These are phyloP conservation scores for Andrena bicolor DNA, from an alignment of 2,888 invertebrate genomes.

Conservation along the genomic window DNA sequence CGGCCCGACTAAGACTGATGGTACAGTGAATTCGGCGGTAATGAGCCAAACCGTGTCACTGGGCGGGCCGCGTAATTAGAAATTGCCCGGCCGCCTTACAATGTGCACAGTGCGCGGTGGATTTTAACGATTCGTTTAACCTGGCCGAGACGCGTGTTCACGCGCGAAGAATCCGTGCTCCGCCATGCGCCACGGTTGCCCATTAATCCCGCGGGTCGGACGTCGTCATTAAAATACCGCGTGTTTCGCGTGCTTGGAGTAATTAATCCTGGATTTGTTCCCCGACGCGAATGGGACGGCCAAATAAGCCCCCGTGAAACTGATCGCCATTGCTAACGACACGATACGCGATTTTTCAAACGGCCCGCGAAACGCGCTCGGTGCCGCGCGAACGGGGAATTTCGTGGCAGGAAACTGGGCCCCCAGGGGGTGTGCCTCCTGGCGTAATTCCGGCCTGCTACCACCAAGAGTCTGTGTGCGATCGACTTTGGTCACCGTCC, in stretches of 20 bases:
- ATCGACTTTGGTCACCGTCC: no score
- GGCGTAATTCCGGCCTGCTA: neutral
- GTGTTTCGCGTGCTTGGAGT: conserved; percentile 28
- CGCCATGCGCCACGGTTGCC: conserved; percentile 19
- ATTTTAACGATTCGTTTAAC: conserved; percentile 58
- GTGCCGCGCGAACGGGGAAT: neutral
- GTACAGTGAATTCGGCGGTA: conserved; percentile 48
- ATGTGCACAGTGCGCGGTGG: conserved; percentile 13
- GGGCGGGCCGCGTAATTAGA: conserved; percentile 64
- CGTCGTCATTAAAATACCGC: conserved; percentile 57
- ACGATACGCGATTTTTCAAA: conserved; percentile 26
- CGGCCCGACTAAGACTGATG: conserved; percentile 48
- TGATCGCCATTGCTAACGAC: conserved; percentile 23
- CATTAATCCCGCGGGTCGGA: conserved; percentile 43
- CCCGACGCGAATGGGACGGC: neutral
- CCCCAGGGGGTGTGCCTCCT: conserved; percentile 1
- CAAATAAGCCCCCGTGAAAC: conserved; percentile 8
- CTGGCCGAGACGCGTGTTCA: conserved; percentile 22
- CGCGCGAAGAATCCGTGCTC: conserved; percentile 32
- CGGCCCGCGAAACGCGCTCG: neutral
- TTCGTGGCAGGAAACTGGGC: conserved; percentile 16
- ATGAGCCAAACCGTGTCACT: conserved; percentile 51
- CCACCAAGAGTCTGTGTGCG: no score
- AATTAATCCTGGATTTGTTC: conserved; percentile 49
- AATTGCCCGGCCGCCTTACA: conserved; percentile 37